phyloP scores from a whole-genome alignment of 2,797 vertebrate genomes.

The Lateolabrax maculatus region DNA sequence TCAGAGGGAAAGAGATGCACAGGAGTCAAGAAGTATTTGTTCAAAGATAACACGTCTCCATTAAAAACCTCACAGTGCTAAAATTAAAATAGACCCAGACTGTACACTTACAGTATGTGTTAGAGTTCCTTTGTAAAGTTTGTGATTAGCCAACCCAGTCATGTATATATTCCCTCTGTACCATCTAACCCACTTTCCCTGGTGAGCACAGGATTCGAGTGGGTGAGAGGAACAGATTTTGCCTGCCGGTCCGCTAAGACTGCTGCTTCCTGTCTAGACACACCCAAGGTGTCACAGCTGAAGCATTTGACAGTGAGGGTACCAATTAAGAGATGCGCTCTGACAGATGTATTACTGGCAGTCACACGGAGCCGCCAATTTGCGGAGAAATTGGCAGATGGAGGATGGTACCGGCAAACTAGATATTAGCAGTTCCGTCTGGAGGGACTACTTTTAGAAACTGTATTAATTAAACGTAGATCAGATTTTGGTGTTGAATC shows the following conservation, averaged over 20 bases:
- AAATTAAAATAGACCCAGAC: slow-evolving; percentile 25
- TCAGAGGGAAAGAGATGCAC: slow-evolving; percentile 19
- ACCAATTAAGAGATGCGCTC: slow-evolving; percentile 73
- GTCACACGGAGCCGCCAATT: slow-evolving; percentile 65
- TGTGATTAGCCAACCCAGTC: slow-evolving; percentile 10
- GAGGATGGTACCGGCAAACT: slow-evolving; percentile 41
- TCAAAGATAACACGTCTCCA: slow-evolving; percentile 20
- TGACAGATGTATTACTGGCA: slow-evolving; percentile 73
- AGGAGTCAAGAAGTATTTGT: slow-evolving; percentile 42
- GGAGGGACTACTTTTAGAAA: slow-evolving; percentile 5
- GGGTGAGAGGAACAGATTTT: slow-evolving; percentile 50
- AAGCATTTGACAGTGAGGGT: slow-evolving; percentile 71
- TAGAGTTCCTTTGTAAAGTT: slow-evolving; percentile 20
- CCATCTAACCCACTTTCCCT: slow-evolving; percentile 27
- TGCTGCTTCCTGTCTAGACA: slow-evolving; percentile 69
- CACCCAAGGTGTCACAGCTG: slow-evolving; percentile 68
- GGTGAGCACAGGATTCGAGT: slow-evolving; percentile 42
- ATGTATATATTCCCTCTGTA: slow-evolving; percentile 22
- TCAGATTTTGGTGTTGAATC: not conserved
- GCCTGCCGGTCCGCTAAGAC: slow-evolving; percentile 47
- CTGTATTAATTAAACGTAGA: slow-evolving; percentile 15
- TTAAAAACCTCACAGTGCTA: slow-evolving; percentile 29
- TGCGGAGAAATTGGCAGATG: slow-evolving; percentile 66
- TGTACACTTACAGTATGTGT: slow-evolving; percentile 4
- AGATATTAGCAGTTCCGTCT: slow-evolving; percentile 34